Evolutionary conservation across 2,888 invertebrate genomes (phyloP).

Genomic region (Vandiemenella viatica): DNA sequence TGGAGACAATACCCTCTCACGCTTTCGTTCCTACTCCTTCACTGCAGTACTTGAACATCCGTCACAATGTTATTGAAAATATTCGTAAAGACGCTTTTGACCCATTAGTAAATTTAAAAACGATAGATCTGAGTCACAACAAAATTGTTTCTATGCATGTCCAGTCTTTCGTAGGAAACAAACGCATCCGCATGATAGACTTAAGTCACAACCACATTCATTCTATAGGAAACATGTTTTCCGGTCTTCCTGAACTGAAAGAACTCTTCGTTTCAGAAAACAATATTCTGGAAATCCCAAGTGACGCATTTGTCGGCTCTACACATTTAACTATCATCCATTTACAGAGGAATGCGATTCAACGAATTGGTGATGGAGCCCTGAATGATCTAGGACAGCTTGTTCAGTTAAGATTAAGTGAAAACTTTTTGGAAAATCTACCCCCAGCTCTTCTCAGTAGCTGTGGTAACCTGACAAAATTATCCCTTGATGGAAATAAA

Average conservation of each 20-base stretch:
- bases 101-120: constrained; percentile 56
- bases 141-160: constrained; percentile 61
- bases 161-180: constrained; percentile 52
- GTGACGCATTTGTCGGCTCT: constrained; percentile 64
- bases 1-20: constrained; percentile 56
- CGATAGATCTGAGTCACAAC: constrained; percentile 74
- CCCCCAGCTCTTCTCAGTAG: neutral
- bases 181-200: constrained; percentile 64
- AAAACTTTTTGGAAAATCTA: neutral
- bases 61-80: neutral
- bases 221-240: constrained; percentile 65
- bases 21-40: constrained; percentile 65
- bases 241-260: constrained; percentile 56
- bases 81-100: constrained; percentile 49
- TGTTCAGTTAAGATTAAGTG: neutral
- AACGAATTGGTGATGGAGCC: neutral
- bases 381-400: neutral
- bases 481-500: neutral
- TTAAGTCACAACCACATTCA: constrained; percentile 80
- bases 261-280: constrained; percentile 78
- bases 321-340: constrained; percentile 65
- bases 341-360: constrained; percentile 26
- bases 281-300: constrained; percentile 68
- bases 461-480: neutral
- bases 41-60: neutral